phyloP scores from a whole-genome alignment of 2,113 vertebrate species.

The Harpagus bidentatus region DNA sequence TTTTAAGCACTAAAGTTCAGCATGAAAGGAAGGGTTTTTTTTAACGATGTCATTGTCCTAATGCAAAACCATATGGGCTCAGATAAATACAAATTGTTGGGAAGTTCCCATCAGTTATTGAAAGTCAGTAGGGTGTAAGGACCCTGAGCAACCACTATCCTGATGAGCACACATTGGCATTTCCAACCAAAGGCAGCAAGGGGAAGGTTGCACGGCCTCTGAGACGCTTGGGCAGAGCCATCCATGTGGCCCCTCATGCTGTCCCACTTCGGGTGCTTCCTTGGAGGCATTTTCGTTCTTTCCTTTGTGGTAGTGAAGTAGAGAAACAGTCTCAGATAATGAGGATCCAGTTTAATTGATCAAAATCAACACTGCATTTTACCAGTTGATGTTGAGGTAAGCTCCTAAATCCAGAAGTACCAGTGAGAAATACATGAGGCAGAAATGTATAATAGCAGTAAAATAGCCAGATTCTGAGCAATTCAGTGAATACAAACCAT shows the following conservation, averaged over 20 bases:
- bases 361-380: background rate
- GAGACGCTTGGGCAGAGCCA: background rate
- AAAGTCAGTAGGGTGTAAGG: background rate
- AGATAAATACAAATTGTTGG: background rate
- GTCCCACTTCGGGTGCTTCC: background rate
- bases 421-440: background rate
- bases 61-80: accelerated
- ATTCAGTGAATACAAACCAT: background rate
- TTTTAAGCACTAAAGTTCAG: background rate
- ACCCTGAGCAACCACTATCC: accelerated
- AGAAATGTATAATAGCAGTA: background rate
- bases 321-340: background rate
- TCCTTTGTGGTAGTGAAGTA: background rate
- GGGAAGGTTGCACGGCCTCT: too few species aligned
- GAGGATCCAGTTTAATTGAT: background rate
- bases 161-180: accelerated
- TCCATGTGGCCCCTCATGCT: accelerated
- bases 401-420: background rate
- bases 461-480: background rate
- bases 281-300: background rate
- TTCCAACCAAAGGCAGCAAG: background rate
- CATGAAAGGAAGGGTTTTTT: background rate
- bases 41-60: background rate
- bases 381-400: background rate
- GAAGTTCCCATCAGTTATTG: background rate